Evolutionary conservation across 2,797 vertebrate genomes (phyloP), one percentile per base, ranked within the genome.

Genomic region (Merluccius polli): DNA sequence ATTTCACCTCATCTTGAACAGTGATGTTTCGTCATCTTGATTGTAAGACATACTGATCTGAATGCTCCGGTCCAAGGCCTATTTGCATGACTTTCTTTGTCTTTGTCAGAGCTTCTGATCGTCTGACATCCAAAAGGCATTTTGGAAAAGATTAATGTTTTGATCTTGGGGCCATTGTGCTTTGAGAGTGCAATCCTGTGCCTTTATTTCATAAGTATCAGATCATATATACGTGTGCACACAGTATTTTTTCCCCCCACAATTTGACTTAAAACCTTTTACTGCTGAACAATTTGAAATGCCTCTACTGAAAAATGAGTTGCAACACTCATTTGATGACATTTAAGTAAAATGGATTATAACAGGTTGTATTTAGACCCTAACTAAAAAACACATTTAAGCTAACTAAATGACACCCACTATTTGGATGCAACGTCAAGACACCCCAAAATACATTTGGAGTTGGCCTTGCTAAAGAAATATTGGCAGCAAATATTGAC

Each of bases 1-100:
- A 72, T 83, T 77, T 78, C 83, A 83, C 86, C 71, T 86, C 87
- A 86, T 87, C 77, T 74, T 74, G 78, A 79, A 76, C 87, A 81
- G 76, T 81, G 29, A 69, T 69, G 67, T 69, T 15, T 31, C 7
- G 59, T 65, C 44, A 74, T 78, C 71, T 82, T 83, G 71, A 85
- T 73, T 82, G 83, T 86, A 75, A 71, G 75, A 80, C 81, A 75
- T 75, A 18, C 80, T 63, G 75, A 73, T 71, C 77, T 78, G 38
- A 48, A 31, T 74, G 73, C 75, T 78, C 78, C 82, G 12, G 27
- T 27, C 33, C 63, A 74, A 77, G 75, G 70, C 82, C 38, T 32
- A 16, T 44, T 15, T 35, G 48, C 78, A 65, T 65, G 59, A 27
- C 59, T 69, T 69, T 69, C 27, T 69, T 10, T 69, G 29, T 32